Conservation (phyloP, 2,113 vertebrate genomes). For the Pteronura brasiliensis region DNA sequence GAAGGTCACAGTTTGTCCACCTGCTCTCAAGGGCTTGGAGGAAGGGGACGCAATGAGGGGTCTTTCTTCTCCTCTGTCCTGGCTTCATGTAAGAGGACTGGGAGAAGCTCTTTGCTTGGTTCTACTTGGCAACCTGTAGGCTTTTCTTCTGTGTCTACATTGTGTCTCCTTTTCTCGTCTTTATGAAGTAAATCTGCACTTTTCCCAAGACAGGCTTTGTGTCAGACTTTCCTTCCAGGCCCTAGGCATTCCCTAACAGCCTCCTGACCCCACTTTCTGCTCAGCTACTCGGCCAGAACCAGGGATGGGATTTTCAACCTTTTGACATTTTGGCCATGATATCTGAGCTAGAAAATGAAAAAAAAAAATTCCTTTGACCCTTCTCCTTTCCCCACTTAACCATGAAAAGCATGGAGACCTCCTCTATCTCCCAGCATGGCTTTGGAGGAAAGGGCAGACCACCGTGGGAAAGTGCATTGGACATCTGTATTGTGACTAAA, state of each 20-base stretch:
- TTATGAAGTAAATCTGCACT: not conserved
- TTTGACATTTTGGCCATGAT: not conserved
- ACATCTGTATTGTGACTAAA: not conserved
- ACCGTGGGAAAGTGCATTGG: not conserved
- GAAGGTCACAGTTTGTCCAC: fast-evolving
- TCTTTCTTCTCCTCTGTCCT: not conserved
- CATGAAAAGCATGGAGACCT: not conserved
- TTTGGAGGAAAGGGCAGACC: not conserved
- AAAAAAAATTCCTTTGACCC: fast-evolving
- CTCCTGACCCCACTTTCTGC: not conserved
- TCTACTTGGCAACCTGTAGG: not conserved
- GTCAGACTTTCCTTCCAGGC: not conserved
- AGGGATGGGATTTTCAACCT: not conserved
- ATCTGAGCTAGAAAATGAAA: not conserved
- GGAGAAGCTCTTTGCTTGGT: not conserved
- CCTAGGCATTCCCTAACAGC: fast-evolving
- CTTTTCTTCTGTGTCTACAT: not conserved
- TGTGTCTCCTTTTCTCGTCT: not conserved
- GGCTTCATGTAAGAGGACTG: not conserved
- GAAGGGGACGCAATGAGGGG: not conserved
- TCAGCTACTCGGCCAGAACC: not conserved
- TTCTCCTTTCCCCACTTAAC: not conserved
- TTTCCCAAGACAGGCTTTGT: not conserved
- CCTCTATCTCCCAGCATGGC: not conserved
- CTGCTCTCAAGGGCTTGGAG: not conserved